phyloP scores from a whole-genome alignment of 2,113 vertebrate species.

The Myrmophylax atrothorax region DNA sequence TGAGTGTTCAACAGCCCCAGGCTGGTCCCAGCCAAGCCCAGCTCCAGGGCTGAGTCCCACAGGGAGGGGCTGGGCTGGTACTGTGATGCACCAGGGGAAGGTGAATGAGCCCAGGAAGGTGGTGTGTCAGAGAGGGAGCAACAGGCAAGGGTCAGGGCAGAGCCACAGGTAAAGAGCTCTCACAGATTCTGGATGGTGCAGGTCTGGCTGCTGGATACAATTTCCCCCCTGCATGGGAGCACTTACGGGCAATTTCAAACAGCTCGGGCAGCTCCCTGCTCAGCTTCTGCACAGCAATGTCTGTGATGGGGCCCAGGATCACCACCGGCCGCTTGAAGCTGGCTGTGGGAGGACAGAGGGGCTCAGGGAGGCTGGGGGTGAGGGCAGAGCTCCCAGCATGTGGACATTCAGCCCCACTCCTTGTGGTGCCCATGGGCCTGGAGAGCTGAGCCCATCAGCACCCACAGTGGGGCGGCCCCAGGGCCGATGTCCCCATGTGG shows the following conservation, averaged over 20 bases:
- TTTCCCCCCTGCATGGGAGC: fast-evolving
- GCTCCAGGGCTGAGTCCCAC: background rate
- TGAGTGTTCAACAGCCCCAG: background rate
- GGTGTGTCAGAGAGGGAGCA: background rate
- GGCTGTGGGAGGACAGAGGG: slow-evolving; percentile 73
- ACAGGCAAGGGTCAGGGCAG: background rate
- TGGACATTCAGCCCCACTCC: fast-evolving
- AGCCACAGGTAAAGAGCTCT: background rate
- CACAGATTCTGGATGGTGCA: background rate
- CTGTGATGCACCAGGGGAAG: background rate
- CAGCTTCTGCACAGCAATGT: slow-evolving; percentile 92
- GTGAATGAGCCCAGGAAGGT: background rate
- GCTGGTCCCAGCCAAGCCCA: fast-evolving
- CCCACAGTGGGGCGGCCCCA: fast-evolving
- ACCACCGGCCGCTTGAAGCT: slow-evolving; percentile 94
- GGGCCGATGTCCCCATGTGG: fast-evolving
- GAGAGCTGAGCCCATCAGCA: background rate
- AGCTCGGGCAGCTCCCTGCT: slow-evolving; percentile 82
- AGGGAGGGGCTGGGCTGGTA: background rate
- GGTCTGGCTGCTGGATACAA: background rate
- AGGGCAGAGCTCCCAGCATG: background rate
- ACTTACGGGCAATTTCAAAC: slow-evolving; percentile 89
- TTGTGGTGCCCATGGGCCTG: fast-evolving
- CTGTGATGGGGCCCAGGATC: slow-evolving; percentile 92
- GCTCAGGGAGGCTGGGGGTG: background rate